Evolutionary conservation across 2,888 invertebrate species (phyloP), one percentile per base, ranked within the genome.

Genomic region (Teinopalpus imperialis): DNA sequence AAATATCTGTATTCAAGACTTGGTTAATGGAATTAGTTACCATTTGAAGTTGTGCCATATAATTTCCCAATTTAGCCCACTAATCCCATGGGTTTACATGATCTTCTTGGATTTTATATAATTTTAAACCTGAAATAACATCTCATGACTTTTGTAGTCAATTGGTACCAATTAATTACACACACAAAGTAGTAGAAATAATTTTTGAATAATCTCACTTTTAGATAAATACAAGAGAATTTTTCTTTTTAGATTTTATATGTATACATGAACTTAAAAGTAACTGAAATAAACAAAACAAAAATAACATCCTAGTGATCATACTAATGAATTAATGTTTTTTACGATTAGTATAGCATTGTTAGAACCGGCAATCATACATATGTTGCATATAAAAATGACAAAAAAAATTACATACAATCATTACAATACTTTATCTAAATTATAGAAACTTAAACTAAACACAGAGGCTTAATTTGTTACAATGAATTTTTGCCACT

Each of bases 11-110:
- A 20, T 20, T 48, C 31, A 58, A 58, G 59, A 61, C 64, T 65
- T 61, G 62, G 60, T 63, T 69, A 59, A 61, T 50, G 52, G 55
- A 68, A 56, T 66, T 71, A 73, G 63, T 81, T 83, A 82, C 82
- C 81, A 65, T 57, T 59, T 65, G 67, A 57, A 62, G 74, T 63
- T 68, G 75, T 78, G 74, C 71, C 75, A 76, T 62, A 63, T 57
- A 66, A 78, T 72, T 70, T 66, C 80, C 80, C 74, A 81, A 80
- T 77, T 77, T 77, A 77, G 74, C 80, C 79, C 77, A 74, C 66
- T 66, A 67, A 72, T 72, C 66, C 69, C 71, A 66, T 68, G 72
- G 72, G 68, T 64, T 65, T 62, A 72, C 69, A 69, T 76, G 71
- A 68, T 76, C 79, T 76, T 74, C 76, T 66, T 52, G 39, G 50